Percentiles rank a stretch among this genome's conserved stretches.
Evolutionary conservation across 2,113 vertebrate genomes (phyloP).

Genomic region (Epinephelus fuscoguttatus): DNA sequence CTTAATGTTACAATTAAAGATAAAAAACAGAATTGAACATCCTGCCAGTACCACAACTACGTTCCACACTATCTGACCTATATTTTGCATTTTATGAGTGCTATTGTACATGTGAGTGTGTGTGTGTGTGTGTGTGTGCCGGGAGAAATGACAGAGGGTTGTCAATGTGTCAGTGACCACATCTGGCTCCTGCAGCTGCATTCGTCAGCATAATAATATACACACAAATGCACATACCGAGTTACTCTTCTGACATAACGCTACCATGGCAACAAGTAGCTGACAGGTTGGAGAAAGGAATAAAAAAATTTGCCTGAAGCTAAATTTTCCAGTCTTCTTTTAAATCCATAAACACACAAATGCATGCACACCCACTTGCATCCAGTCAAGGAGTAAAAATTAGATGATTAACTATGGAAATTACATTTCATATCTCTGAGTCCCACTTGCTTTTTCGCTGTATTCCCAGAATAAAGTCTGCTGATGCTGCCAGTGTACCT

Average conservation of each 20-base stretch:
- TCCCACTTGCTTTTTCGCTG: slow-evolving; percentile 10
- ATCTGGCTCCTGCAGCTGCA: slow-evolving; percentile 19
- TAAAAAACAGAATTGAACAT: background rate
- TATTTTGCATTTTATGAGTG: background rate
- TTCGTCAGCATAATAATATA: slow-evolving; percentile 11
- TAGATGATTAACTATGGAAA: slow-evolving; percentile 42
- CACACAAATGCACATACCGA: background rate
- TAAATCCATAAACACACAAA: slow-evolving; percentile 37
- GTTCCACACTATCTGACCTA: background rate
- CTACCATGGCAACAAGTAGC: slow-evolving; percentile 71
- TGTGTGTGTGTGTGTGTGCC: background rate
- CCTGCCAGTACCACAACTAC: background rate
- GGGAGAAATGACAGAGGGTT: background rate
- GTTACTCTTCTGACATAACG: slow-evolving; percentile 43
- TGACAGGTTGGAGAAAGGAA: slow-evolving; percentile 44
- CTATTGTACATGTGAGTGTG: background rate
- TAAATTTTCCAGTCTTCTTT: slow-evolving; percentile 29
- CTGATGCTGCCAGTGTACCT: background rate
- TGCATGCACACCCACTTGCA: background rate
- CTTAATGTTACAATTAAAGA: background rate
- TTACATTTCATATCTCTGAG: slow-evolving; percentile 42
- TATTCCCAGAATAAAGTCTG: background rate
- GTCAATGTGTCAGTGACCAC: slow-evolving; percentile 28
- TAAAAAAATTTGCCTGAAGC: slow-evolving; percentile 29
- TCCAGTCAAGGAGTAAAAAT: slow-evolving; percentile 6